Evolutionary conservation across 2,797 vertebrate genomes (phyloP).

Genomic region (Chiloscyllium punctatum): DNA sequence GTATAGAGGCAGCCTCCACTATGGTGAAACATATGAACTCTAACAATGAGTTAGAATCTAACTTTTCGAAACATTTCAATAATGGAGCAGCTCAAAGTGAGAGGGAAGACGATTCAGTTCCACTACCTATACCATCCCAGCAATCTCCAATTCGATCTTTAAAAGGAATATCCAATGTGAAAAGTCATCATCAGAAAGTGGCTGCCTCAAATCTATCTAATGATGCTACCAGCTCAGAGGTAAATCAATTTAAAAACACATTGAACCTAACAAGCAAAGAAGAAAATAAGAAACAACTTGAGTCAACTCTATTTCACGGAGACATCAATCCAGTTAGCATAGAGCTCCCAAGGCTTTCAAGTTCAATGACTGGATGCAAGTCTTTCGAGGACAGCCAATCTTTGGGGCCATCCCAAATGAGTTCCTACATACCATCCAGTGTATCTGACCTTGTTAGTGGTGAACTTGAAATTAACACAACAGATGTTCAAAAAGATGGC

Average conservation of each 20-base stretch:
- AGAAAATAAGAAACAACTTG: slow-evolving; percentile 39
- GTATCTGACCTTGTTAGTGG: slow-evolving; percentile 50
- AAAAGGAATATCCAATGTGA: slow-evolving; percentile 53
- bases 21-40: slow-evolving; percentile 45
- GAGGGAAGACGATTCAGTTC: slow-evolving; percentile 45
- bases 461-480: slow-evolving; percentile 46
- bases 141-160: slow-evolving; percentile 59
- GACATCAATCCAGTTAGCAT: slow-evolving; percentile 43
- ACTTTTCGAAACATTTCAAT: slow-evolving; percentile 49
- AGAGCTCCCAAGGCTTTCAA: slow-evolving; percentile 39
- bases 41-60: slow-evolving; percentile 42
- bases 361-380: slow-evolving; percentile 44
- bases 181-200: slow-evolving; percentile 43
- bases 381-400: slow-evolving; percentile 49
- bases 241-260: neutral
- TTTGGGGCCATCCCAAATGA: slow-evolving; percentile 49
- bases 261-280: slow-evolving; percentile 38
- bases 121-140: slow-evolving; percentile 58
- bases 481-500: slow-evolving; percentile 51
- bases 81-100: slow-evolving; percentile 45
- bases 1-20: slow-evolving; percentile 49
- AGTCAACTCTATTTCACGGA: slow-evolving; percentile 11
- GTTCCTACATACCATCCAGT: slow-evolving; percentile 50
- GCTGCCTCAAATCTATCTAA: slow-evolving; percentile 48
- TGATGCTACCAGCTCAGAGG: slow-evolving; percentile 39